A percentile compares a stretch with the other conserved stretches of the same genome.
These are phyloP conservation scores for Isichthys henryi DNA, from an alignment of 2,113 vertebrate species.

Conservation along the genomic window DNA sequence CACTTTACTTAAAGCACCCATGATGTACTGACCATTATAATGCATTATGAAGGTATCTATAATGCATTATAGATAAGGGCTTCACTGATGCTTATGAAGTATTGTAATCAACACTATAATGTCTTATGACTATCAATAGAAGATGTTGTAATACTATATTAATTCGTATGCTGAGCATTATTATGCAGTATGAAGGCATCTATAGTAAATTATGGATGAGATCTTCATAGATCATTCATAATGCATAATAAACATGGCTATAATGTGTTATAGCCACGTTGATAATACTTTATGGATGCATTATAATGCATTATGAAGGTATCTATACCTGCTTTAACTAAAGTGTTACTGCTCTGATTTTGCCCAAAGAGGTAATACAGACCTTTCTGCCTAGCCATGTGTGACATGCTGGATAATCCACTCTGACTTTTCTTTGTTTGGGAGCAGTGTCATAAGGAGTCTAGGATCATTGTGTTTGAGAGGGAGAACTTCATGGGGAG, in stretches of 20 bases:
- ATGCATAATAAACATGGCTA: no score
- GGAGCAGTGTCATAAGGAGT: conserved; percentile 84
- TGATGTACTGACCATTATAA: not conserved
- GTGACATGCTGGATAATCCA: not conserved
- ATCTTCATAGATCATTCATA: no score
- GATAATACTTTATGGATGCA: no score
- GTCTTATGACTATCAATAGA: no score
- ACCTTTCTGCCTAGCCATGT: not conserved
- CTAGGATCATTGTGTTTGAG: conserved; percentile 83
- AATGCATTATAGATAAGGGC: not conserved
- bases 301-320: no score
- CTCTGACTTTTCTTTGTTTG: not conserved
- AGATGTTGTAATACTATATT: no score
- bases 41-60: not conserved
- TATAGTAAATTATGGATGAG: no score
- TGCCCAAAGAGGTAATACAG: not conserved
- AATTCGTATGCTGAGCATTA: no score
- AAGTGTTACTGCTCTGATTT: not conserved
- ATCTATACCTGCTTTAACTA: not conserved
- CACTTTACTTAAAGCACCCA: not conserved
- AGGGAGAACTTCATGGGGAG: conserved; percentile 84
- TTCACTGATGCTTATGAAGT: not conserved
- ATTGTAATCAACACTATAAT: not conserved
- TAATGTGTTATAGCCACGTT: no score
- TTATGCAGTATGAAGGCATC: no score